These are phyloP conservation scores for Dromas ardeola DNA, from an alignment of 2,113 vertebrate genomes.

Conservation along the genomic window DNA sequence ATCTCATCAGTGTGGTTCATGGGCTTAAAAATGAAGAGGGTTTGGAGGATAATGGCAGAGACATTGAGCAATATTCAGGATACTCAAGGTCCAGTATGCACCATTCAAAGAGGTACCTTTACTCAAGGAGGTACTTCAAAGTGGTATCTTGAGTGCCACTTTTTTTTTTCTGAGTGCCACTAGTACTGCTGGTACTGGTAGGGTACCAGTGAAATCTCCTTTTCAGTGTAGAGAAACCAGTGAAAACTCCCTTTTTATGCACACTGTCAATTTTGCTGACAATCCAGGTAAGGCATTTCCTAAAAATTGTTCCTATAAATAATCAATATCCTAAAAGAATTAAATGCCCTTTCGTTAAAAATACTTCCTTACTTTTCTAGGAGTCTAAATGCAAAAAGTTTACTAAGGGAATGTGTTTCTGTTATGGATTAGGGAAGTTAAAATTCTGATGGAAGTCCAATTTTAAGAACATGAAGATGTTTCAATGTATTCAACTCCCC, in stretches of 20 bases:
- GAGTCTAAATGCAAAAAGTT: neutral
- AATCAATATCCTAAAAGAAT: neutral
- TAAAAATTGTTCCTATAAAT: neutral
- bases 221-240: neutral
- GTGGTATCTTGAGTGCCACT: neutral
- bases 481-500: neutral
- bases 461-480: neutral
- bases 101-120: neutral
- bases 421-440: neutral
- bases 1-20: neutral
- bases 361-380: neutral
- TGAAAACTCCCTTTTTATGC: neutral
- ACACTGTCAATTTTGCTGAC: neutral
- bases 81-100: neutral
- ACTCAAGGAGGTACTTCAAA: neutral
- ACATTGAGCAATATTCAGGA: neutral
- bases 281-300: neutral
- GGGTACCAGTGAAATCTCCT: neutral
- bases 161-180: neutral
- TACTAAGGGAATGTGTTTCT: neutral
- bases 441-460: neutral
- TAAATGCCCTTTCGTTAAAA: neutral
- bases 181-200: neutral
- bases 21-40: neutral
- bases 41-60: neutral